These are phyloP conservation scores for Dromococcyx pavoninus DNA, from an alignment of 2,797 vertebrate species.

Conservation along the genomic window DNA sequence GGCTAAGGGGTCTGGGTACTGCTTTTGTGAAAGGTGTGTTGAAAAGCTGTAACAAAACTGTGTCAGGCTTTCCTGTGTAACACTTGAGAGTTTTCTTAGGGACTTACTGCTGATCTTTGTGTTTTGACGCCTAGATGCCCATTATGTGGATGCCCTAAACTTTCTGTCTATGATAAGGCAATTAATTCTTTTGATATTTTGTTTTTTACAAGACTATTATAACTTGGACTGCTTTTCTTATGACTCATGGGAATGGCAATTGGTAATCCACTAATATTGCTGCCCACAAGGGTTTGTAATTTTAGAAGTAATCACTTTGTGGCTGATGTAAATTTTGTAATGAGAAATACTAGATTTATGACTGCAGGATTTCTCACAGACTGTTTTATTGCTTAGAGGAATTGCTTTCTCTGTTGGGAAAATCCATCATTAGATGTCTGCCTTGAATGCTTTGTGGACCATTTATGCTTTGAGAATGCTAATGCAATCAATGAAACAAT, in stretches of 20 bases:
- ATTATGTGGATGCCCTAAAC: background rate
- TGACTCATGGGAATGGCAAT: slow-evolving; percentile 42
- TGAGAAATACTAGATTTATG: slow-evolving; percentile 68
- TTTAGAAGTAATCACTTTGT: slow-evolving; percentile 48
- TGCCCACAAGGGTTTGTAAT: slow-evolving; percentile 52
- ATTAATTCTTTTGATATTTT: slow-evolving; percentile 30
- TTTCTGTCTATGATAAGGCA: background rate
- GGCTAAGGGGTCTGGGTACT: background rate
- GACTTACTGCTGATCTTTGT: background rate
- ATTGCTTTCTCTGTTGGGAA: slow-evolving; percentile 61
- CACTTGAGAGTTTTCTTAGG: background rate
- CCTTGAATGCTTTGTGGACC: slow-evolving; percentile 36
- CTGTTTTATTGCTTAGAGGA: slow-evolving; percentile 66
- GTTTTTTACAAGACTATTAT: slow-evolving; percentile 18
- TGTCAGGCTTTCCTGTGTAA: background rate
- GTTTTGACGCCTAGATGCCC: background rate
- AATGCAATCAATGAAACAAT: slow-evolving; percentile 55
- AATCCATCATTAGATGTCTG: slow-evolving; percentile 60
- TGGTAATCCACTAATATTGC: slow-evolving; percentile 53
- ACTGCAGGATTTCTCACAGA: slow-evolving; percentile 56
- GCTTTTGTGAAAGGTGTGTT: background rate
- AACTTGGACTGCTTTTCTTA: slow-evolving; percentile 32
- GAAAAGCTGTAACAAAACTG: background rate
- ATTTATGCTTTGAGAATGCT: slow-evolving; percentile 56
- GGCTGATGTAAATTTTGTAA: slow-evolving; percentile 65